Conservation (phyloP, 1,140 invertebrate genomes). For the Aphis craccivora region DNA sequence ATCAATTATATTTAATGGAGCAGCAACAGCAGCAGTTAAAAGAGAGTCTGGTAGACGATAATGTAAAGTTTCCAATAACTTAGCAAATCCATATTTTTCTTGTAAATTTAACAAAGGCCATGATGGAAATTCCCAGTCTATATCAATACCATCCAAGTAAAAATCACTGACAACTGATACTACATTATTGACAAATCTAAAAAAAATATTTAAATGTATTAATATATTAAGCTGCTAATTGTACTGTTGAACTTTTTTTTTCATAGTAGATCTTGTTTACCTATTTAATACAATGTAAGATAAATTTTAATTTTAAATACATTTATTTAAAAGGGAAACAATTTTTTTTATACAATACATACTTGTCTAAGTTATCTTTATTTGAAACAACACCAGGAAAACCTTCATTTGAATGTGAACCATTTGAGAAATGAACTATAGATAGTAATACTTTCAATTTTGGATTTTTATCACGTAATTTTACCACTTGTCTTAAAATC, state of each 20-base stretch:
- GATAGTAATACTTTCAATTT: constrained; percentile 43
- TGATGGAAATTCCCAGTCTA: constrained; percentile 89
- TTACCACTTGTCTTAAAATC: constrained; percentile 48
- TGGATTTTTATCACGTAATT: constrained; percentile 25
- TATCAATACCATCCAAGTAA: constrained; percentile 80
- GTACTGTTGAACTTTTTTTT: background rate
- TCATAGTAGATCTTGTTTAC: background rate
- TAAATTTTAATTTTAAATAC: background rate
- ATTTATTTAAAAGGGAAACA: background rate
- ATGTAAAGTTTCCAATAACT: constrained; percentile 73
- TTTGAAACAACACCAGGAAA: constrained; percentile 58
- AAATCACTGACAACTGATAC: constrained; percentile 70
- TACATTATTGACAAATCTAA: constrained; percentile 75
- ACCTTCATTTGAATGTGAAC: constrained; percentile 40
- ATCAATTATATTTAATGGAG: constrained; percentile 76
- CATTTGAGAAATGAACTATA: constrained; percentile 46
- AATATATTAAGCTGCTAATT: background rate
- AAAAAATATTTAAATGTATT: background rate
- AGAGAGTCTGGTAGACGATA: constrained; percentile 65
- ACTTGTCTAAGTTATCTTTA: constrained; percentile 63
- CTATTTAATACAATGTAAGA: background rate
- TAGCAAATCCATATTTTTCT: constrained; percentile 73
- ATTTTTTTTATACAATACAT: constrained; percentile 66
- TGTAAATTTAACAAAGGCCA: constrained; percentile 65
- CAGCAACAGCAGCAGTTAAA: constrained; percentile 76